These are phyloP conservation scores for Ptiloglossa arizonensis DNA, from an alignment of 1,140 invertebrate species.

Conservation along the genomic window DNA sequence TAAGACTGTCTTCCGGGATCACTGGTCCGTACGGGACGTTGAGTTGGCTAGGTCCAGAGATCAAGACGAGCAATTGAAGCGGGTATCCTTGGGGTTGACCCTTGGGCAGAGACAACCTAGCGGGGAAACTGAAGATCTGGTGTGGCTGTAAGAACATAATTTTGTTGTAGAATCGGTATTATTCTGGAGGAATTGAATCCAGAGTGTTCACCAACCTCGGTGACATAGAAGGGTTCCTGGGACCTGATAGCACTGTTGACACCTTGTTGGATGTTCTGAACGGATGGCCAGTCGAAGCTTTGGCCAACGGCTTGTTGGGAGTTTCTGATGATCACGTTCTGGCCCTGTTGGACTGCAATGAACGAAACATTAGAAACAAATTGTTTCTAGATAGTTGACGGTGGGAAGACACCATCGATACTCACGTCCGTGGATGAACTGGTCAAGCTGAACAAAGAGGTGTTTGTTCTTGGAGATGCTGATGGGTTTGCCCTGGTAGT, in stretches of 20 bases:
- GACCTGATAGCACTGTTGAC: constrained; percentile 80
- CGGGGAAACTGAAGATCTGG: constrained; percentile 83
- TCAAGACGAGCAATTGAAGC: constrained; percentile 84
- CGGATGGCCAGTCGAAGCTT: constrained; percentile 85
- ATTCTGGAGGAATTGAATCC: neutral
- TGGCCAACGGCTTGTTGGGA: constrained; percentile 86
- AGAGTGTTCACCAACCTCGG: constrained; percentile 72
- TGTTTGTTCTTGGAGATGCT: constrained; percentile 84
- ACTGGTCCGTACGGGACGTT: constrained; percentile 68
- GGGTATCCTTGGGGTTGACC: constrained; percentile 83
- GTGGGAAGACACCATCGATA: neutral
- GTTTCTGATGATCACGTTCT: constrained; percentile 86
- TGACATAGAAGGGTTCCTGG: constrained; percentile 79
- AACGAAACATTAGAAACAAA: constrained; percentile 14
- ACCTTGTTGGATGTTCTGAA: constrained; percentile 82
- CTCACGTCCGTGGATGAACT: constrained; percentile 84
- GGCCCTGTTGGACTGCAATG: constrained; percentile 83
- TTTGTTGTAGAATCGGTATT: neutral
- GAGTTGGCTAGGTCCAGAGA: constrained; percentile 80
- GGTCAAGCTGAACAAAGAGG: constrained; percentile 86
- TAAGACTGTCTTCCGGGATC: constrained; percentile 67
- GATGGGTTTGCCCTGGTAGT: constrained; percentile 82
- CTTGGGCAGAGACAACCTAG: constrained; percentile 83
- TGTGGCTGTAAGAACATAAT: constrained; percentile 71
- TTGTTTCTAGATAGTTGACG: neutral